phyloP scores from a whole-genome alignment of 2,888 invertebrate species.

The Leucophenga montana region DNA sequence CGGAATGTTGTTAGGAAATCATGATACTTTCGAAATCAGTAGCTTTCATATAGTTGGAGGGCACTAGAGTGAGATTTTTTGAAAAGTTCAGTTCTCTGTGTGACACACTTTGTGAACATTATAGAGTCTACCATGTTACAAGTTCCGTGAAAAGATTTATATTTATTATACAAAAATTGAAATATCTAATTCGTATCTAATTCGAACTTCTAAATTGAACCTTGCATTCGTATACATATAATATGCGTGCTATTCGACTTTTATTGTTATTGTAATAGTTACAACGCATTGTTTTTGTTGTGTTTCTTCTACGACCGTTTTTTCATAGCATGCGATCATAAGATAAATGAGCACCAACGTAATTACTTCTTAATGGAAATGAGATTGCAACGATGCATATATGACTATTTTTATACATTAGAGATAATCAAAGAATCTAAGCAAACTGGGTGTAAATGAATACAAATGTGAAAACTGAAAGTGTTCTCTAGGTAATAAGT shows the following conservation, averaged over 20 bases:
- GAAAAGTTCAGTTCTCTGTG: no score
- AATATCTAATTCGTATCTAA: no score
- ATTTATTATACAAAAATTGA: no score
- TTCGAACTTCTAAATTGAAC: no score
- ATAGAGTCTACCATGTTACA: no score
- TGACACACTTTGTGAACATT: no score
- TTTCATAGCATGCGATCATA: slow-evolving; percentile 64
- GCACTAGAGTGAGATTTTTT: no score
- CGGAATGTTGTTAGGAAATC: no score
- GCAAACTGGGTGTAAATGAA: neutral
- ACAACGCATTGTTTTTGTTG: slow-evolving; percentile 22
- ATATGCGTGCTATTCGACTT: slow-evolving; percentile 21
- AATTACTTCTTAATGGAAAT: slow-evolving; percentile 67
- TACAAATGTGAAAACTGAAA: slow-evolving; percentile 6
- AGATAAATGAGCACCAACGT: slow-evolving; percentile 64
- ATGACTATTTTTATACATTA: no score
- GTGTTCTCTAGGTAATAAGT: neutral
- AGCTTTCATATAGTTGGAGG: no score
- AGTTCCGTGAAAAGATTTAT: no score
- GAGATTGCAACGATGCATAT: slow-evolving; percentile 45
- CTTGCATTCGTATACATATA: slow-evolving; percentile 41
- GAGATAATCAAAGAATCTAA: neutral
- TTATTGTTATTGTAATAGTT: slow-evolving; percentile 8
- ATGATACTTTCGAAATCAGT: no score
- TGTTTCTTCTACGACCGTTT: slow-evolving; percentile 7